phyloP scores from a whole-genome alignment of 2,888 invertebrate genomes.

The Trichacis sp. region DNA sequence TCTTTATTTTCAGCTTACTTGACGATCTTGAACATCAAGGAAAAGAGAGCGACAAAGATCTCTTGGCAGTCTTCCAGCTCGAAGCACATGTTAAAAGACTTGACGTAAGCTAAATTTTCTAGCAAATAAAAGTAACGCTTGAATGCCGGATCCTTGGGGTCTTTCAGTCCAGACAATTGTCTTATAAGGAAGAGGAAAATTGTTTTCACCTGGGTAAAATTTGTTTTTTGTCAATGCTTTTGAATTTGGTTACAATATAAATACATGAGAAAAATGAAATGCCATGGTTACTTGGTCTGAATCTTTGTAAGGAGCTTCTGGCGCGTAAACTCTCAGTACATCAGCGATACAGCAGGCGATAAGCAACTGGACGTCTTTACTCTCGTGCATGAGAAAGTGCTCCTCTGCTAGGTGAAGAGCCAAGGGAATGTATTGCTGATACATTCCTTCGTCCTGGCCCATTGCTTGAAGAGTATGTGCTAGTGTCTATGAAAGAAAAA shows the following conservation, averaged over 20 bases:
- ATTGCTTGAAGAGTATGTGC: constrained; percentile 96
- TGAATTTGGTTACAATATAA: too few species aligned
- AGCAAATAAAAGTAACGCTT: constrained; percentile 97
- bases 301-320: constrained; percentile 97
- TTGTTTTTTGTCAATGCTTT: too few species aligned
- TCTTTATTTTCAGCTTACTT: constrained; percentile 77
- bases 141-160: constrained; percentile 97
- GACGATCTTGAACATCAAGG: constrained; percentile 94
- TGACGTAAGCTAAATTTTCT: constrained; percentile 97
- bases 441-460: constrained; percentile 95
- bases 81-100: constrained; percentile 98
- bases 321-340: constrained; percentile 95
- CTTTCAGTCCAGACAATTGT: constrained; percentile 91
- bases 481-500: constrained; percentile 74
- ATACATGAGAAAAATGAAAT: too few species aligned
- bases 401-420: constrained; percentile 94
- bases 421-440: constrained; percentile 90
- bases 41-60: constrained; percentile 93
- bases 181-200: constrained; percentile 95
- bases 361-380: constrained; percentile 92
- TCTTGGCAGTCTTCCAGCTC: constrained; percentile 97
- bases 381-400: constrained; percentile 89
- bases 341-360: constrained; percentile 98
- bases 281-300: constrained; percentile 91
- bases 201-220: constrained; percentile 76